phyloP scores from a whole-genome alignment of 2,888 invertebrate genomes.

The Sphaerophoria taeniata region DNA sequence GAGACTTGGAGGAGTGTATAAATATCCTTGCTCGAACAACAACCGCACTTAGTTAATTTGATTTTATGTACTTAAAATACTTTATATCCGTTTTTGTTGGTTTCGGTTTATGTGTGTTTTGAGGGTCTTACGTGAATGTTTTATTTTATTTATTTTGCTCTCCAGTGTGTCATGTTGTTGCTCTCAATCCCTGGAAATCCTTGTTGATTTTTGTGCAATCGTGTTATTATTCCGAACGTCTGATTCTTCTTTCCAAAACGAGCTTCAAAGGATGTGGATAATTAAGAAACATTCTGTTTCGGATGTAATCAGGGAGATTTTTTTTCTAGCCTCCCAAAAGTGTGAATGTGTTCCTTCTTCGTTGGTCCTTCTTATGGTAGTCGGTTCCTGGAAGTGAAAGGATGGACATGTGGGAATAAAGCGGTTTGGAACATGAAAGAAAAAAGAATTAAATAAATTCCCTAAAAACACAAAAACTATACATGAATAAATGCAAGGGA shows the following conservation, averaged over 20 bases:
- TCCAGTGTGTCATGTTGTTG: background rate
- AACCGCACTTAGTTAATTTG: constrained; percentile 57
- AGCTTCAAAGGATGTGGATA: constrained; percentile 49
- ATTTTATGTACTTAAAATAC: constrained; percentile 33
- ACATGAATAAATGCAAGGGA: constrained; percentile 11
- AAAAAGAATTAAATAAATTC: background rate
- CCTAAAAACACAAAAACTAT: background rate
- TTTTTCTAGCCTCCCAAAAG: background rate
- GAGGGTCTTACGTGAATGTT: constrained; percentile 46
- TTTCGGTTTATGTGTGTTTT: background rate
- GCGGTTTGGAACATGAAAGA: constrained; percentile 12
- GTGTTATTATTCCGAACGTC: constrained; percentile 39
- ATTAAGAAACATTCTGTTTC: constrained; percentile 67
- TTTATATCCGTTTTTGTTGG: constrained; percentile 12
- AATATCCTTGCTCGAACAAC: background rate
- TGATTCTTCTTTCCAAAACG: background rate
- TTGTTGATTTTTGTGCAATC: constrained; percentile 59
- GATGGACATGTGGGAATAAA: constrained; percentile 35
- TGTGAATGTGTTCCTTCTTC: background rate
- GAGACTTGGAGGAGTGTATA: background rate
- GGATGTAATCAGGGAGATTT: constrained; percentile 47
- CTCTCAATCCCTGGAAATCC: constrained; percentile 14
- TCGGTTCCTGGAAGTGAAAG: constrained; percentile 7
- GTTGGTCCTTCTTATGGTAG: background rate
- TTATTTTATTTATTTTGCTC: constrained; percentile 18